These are phyloP conservation scores for Pelecanoides urinatrix DNA, from an alignment of 2,113 vertebrate genomes.

Conservation along the genomic window DNA sequence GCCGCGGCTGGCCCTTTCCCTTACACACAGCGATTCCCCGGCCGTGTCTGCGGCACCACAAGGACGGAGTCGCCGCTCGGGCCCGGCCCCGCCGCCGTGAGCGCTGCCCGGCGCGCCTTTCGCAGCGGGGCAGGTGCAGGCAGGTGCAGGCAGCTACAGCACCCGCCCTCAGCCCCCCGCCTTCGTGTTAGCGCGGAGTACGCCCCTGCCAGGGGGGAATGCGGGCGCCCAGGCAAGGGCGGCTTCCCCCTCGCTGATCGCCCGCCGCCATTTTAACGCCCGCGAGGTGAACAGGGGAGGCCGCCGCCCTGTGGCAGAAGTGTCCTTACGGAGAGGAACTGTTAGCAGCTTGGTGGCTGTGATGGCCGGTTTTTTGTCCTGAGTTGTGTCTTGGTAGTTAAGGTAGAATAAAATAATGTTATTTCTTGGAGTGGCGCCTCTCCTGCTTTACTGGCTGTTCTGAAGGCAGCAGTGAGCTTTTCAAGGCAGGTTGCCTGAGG, in stretches of 20 bases:
- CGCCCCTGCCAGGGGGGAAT: rapidly evolving
- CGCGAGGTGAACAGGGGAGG: rapidly evolving
- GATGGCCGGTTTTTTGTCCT: rapidly evolving
- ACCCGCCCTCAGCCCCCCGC: rapidly evolving
- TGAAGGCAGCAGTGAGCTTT: neutral
- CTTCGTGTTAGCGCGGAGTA: rapidly evolving
- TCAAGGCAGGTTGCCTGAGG: neutral
- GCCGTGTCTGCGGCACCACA: rapidly evolving
- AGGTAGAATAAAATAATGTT: neutral
- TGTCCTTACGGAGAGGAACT: rapidly evolving
- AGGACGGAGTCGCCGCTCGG: rapidly evolving
- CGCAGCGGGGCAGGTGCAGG: rapidly evolving
- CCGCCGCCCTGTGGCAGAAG: neutral
- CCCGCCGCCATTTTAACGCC: neutral
- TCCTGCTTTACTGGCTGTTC: neutral
- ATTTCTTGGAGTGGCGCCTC: neutral
- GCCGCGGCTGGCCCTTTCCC: no score
- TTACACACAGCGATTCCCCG: rapidly evolving
- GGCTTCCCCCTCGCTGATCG: rapidly evolving
- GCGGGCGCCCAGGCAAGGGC: rapidly evolving
- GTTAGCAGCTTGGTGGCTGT: rapidly evolving
- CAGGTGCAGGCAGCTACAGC: neutral
- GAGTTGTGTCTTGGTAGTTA: neutral
- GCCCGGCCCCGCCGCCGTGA: no score
- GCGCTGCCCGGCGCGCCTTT: neutral